Conservation (phyloP, 2,797 vertebrate genomes). For the Cuculus canorus region DNA sequence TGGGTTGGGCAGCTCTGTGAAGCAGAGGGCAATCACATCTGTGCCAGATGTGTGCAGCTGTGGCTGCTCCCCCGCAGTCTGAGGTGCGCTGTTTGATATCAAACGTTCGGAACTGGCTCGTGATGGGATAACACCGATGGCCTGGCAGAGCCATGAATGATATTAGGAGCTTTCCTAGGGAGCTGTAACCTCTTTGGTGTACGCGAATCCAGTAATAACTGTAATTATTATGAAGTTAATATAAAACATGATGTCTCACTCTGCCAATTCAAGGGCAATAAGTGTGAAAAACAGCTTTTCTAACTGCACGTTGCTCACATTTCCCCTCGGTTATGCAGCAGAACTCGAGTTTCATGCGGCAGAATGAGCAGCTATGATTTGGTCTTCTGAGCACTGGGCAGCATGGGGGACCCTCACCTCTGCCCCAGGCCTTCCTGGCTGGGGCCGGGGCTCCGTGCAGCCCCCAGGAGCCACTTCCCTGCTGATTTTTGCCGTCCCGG, state of each 20-base stretch:
- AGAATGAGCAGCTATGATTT: fast-evolving
- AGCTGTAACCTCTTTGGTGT: constrained; percentile 70
- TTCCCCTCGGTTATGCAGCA: background rate
- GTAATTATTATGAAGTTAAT: constrained; percentile 80
- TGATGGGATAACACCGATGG: constrained; percentile 52
- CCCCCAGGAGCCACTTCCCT: fast-evolving
- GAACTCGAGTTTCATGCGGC: background rate
- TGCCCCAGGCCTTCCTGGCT: fast-evolving
- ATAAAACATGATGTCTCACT: constrained; percentile 74
- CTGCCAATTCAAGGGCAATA: constrained; percentile 72
- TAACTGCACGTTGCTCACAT: background rate
- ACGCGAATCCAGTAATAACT: constrained; percentile 75
- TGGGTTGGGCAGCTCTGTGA: background rate
- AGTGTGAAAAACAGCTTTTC: constrained; percentile 68
- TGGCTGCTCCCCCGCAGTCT: background rate
- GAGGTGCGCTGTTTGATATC: constrained; percentile 24
- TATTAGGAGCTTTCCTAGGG: constrained; percentile 64
- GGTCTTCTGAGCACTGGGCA: fast-evolving
- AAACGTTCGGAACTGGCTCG: constrained; percentile 46
- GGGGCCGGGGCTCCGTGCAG: fast-evolving
- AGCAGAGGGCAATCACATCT: fast-evolving
- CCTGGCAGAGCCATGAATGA: constrained; percentile 67
- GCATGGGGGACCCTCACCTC: fast-evolving
- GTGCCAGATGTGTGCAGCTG: background rate
- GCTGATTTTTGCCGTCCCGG: background rate